Base-by-base conservation (phyloP, 2,888 invertebrate genomes). In the Hyppa rectilinea region DNA sequence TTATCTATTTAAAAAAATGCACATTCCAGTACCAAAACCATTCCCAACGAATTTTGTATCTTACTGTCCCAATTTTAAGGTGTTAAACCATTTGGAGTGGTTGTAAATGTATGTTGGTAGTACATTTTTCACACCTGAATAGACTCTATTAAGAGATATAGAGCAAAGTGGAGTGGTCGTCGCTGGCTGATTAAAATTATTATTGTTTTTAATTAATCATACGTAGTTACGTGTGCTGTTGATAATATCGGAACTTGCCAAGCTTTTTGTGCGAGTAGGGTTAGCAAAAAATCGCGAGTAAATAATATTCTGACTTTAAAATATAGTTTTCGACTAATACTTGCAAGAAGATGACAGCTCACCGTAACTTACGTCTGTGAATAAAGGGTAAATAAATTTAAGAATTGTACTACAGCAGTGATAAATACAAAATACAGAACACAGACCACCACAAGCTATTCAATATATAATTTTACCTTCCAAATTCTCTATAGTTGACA, bases 191-290 rank as follows among this genome's bases (percentile, higher is more conserved):
- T 92, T 91, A 91, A 90, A 91, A 89, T 89, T 89, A 91, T 89
- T 90, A 91, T 90, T 90, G 91, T 91, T 90, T 92, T 93, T 91
- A 92, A 93, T 92, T 93, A 93, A 92, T 92, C 90, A 91, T 88
- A 90, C 87, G 86, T 89, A 90, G 91, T 88, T 91, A 91, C 86
- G 89, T 90, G 87, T 88, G 85, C 87, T 77, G 83, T 78, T 86
- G 93, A 94, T 94, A 90, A 75, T 81, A 94, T 94, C 92, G 86
- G 82, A 85, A 87, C 85, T 91, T 87, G 88, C 84, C 80, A 87
- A 88, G 88, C 88, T 92, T 94, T 93, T 93, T 92, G 87, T 88
- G 74, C 80, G 63, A 52, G 89, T 92, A 94, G 71, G 53, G 92
- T 86, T 52, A 17, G 88, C 89, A 91, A 72, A 6, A 9, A 29